Evolutionary conservation across 2,888 invertebrate genomes (phyloP).

Genomic region (Meloe dianella): DNA sequence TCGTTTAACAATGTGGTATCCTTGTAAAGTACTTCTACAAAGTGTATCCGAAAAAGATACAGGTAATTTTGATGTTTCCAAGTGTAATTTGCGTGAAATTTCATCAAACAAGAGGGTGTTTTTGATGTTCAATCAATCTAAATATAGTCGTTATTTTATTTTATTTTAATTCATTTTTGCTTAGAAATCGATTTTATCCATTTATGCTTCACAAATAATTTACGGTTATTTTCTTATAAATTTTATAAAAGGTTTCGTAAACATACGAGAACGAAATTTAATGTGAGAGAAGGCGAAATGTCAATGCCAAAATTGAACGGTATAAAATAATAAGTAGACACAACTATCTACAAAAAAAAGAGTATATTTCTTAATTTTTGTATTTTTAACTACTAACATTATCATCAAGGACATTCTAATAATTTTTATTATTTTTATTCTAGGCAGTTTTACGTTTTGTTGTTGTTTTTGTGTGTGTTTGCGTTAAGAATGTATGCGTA

Average conservation of each 20-base stretch:
- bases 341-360: neutral
- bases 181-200: neutral
- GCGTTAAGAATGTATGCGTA: neutral
- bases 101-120: neutral
- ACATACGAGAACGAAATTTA: neutral
- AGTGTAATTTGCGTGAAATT: neutral
- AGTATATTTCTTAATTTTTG: neutral
- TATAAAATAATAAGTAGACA: neutral
- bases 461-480: neutral
- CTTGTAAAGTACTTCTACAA: slow-evolving; percentile 54
- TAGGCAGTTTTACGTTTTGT: neutral
- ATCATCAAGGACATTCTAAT: neutral
- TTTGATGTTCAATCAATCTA: too few relatives aligned
- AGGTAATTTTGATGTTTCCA: slow-evolving; percentile 35
- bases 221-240: neutral
- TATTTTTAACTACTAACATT: neutral
- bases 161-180: too few relatives aligned
- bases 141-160: too few relatives aligned
- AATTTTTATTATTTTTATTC: neutral
- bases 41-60: slow-evolving; percentile 41
- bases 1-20: slow-evolving; percentile 50
- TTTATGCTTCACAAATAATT: neutral
- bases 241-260: neutral
- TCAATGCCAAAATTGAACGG: slow-evolving; percentile 2
- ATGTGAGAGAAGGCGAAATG: neutral